These are phyloP conservation scores for Drosophila nannoptera DNA, from an alignment of 1,140 invertebrate species.

Conservation along the genomic window DNA sequence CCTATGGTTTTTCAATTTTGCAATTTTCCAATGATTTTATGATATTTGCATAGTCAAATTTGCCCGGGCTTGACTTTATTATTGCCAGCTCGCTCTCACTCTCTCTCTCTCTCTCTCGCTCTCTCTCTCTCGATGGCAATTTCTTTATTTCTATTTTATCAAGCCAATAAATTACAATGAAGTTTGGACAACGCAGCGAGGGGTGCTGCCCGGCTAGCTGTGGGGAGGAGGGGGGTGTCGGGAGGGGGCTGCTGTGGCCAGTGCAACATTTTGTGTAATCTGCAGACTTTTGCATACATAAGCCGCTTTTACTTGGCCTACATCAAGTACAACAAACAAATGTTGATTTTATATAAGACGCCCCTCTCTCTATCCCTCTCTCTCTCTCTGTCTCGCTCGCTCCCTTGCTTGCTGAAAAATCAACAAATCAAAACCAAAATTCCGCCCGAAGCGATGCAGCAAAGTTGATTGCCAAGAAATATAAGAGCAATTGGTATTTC, in stretches of 20 bases:
- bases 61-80: conserved; percentile 56
- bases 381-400: too few relatives aligned
- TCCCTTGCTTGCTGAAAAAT: conserved; percentile 51
- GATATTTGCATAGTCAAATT: conserved; percentile 62
- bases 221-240: too few relatives aligned
- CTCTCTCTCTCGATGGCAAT: conserved; percentile 28
- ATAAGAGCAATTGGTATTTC: conserved; percentile 38
- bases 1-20: conserved; percentile 15
- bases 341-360: conserved; percentile 43
- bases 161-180: conserved; percentile 67
- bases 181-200: conserved; percentile 15
- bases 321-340: conserved; percentile 19
- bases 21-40: conserved; percentile 46
- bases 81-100: too few relatives aligned
- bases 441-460: conserved; percentile 45
- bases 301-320: conserved; percentile 66
- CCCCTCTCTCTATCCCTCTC: too few relatives aligned
- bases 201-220: too few relatives aligned
- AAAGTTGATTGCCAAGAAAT: conserved; percentile 63
- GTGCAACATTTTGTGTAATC: conserved; percentile 54
- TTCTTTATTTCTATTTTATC: conserved; percentile 71
- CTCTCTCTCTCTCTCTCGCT: too few relatives aligned
- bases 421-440: conserved; percentile 60
- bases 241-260: neutral
- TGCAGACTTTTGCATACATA: conserved; percentile 63